phyloP scores from a whole-genome alignment of 1,140 invertebrate species.

The Achroia grisella region DNA sequence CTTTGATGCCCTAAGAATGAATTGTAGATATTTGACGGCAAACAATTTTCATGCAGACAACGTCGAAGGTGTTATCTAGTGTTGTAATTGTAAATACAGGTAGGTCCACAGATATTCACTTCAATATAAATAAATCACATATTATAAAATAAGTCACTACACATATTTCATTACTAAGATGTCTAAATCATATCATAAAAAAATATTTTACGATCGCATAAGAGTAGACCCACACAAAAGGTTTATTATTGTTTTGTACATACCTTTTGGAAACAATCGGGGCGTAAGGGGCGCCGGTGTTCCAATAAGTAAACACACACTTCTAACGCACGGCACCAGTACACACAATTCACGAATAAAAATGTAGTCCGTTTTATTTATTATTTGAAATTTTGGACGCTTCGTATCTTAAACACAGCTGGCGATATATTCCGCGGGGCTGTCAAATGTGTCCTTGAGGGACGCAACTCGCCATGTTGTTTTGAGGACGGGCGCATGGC shows the following conservation, averaged over 20 bases:
- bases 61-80: too few species aligned
- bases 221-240: slow-evolving; percentile 10
- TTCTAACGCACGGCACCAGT: slow-evolving; percentile 17
- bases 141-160: too few species aligned
- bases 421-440: slow-evolving; percentile 39
- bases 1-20: too few species aligned
- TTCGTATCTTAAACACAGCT: slow-evolving; percentile 24
- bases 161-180: too few species aligned
- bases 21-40: too few species aligned
- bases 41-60: too few species aligned
- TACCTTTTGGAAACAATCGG: slow-evolving; percentile 53
- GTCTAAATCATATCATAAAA: too few species aligned
- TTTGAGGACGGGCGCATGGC: slow-evolving; percentile 60
- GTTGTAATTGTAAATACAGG: too few species aligned
- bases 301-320: slow-evolving; percentile 41
- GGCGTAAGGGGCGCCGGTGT: slow-evolving; percentile 35
- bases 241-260: slow-evolving; percentile 35
- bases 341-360: slow-evolving; percentile 25
- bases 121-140: too few species aligned
- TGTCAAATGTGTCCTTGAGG: slow-evolving; percentile 58
- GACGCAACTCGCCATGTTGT: slow-evolving; percentile 57
- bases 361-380: background rate
- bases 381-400: background rate
- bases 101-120: too few species aligned
- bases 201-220: slow-evolving; percentile 1